Evolutionary conservation across 1,140 invertebrate species (phyloP).

Genomic region (Akabosia matsudoensis): DNA sequence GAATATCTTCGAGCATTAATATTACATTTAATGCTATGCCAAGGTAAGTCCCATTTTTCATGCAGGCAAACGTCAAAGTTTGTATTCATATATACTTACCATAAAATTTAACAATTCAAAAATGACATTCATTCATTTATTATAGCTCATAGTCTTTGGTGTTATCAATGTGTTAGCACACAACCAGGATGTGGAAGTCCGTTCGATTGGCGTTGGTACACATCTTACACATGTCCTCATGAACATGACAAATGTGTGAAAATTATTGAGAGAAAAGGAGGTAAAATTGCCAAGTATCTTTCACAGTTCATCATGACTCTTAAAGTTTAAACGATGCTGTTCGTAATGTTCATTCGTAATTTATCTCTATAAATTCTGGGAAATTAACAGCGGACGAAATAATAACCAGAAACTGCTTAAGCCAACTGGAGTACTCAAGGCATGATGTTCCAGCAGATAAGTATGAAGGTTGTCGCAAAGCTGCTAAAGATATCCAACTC

Average conservation of each 20-base stretch:
- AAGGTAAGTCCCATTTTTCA: no score
- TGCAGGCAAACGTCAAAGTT: no score
- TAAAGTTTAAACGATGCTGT: no score
- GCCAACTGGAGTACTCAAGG: conserved; percentile 68
- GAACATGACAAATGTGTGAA: conserved; percentile 85
- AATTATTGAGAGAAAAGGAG: conserved; percentile 80
- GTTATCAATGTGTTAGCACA: conserved; percentile 83
- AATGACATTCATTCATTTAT: no score
- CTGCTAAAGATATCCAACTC: conserved; percentile 71
- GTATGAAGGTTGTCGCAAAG: conserved; percentile 80
- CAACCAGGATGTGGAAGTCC: conserved; percentile 79
- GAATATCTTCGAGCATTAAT: no score
- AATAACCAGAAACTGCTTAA: conserved; percentile 81
- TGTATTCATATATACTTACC: no score
- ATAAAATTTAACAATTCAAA: no score
- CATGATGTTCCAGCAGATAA: conserved; percentile 87
- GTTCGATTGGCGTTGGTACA: conserved; percentile 80
- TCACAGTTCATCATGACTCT: no score
- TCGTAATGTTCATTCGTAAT: no score
- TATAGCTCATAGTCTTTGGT: conserved; percentile 59
- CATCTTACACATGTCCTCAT: conserved; percentile 73
- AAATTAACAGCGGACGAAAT: conserved; percentile 70
- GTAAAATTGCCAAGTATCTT: no score
- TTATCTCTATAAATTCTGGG: no score
- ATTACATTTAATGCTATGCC: no score